Base-by-base conservation (phyloP, 1,140 invertebrate species). In the Papilio polytes region DNA sequence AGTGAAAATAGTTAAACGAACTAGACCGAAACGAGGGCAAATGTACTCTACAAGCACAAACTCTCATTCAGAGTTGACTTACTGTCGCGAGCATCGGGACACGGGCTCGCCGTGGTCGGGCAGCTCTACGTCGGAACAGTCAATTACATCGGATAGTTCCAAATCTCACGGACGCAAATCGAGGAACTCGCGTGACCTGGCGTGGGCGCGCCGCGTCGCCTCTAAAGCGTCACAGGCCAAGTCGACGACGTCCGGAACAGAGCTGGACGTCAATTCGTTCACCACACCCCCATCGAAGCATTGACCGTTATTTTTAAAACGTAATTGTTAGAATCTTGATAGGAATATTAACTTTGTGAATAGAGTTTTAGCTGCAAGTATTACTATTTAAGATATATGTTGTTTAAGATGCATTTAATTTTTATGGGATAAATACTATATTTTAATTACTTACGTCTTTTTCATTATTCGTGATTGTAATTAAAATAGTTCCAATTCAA, bases 121-220 rank as follows among this genome's bases (percentile, higher is more conserved):
- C 3, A 90, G 83, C 53, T 86, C 85, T 6, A 85, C 87, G 22
- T 87, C 91, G 4, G 84, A 77, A 6, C 78, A 84, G 15, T 87
- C 90, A 0, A 51, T 83, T 7, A 89, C 83, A 44, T 88, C 90
- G 1, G 84, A 80, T 0, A 90, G 85, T 73, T 90, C 88, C 0
- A 90, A 90, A 59, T 89, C 91, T 2, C 82, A 77, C 36, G 86
- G 87, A 66, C 81, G 85, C 13, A 85, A 83, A 59, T 85, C 87
- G 4, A 83, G 85, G 22, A 85, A 84, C n/a, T 89, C 89, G 0
- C 85, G 91, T 12, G 87, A 91, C 80, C 22, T 92, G n/a, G 86
- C 89, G 22, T 93, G 92, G 91, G 90, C 91, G 1, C 82, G 88
- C 8, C 89, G 90, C 1, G 89, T 90, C 0, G 83, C 86, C 15